Base-by-base conservation (phyloP, 2,113 vertebrate species). In the Dicrurus megarhynchus region DNA sequence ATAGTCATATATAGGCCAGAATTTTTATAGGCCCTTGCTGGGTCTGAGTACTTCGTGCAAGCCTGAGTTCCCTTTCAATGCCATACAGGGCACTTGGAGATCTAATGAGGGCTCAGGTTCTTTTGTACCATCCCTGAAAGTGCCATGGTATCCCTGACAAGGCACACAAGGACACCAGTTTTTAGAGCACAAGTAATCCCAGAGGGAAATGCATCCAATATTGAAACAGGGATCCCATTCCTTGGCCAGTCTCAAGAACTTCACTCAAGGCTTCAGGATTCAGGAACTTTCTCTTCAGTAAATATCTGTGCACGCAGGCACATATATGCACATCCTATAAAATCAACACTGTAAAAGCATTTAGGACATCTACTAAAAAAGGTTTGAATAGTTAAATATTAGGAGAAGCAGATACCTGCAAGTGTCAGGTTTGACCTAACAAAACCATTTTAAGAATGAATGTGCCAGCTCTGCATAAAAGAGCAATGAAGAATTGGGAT, bases 391-490 rank as follows among this genome's bases (percentile, higher is more conserved):
- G 65, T 61, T 53, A 55, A 73, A 78, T 49, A 84, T 41, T 57
- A 61, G 8, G 24, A 86, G 13, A 50, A 77, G 52, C 22, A 77
- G 47, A 42, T 52, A 35, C 3, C 41, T 85, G 5, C 23, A 59
- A 56, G 26, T 77, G 39, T 63, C 59, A 74, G 28, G 27, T 95
- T 90, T 90, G 75, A 93, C 83, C 76, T 93, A 64, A 65, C 52
- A 71, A 87, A 87, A 73, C 55, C 2, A 2, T 33, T 0, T 0
- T n/a, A 63, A 70, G 33, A 71, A 56, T 50, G 20, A 93, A 67
- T 74, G 17, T 96, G 93, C 88, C 81, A 92, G 49, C 71, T 92
- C 64, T 84, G 87, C 95, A 77, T 81, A 84, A 95, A 93, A 90
- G 47, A 78, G 6, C 28, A 35, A 44, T 19, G 47, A 42, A 69